These are phyloP conservation scores for Porites cylindrica DNA, from an alignment of 92 coral and sea anemone genomes.

Conservation along the genomic window DNA sequence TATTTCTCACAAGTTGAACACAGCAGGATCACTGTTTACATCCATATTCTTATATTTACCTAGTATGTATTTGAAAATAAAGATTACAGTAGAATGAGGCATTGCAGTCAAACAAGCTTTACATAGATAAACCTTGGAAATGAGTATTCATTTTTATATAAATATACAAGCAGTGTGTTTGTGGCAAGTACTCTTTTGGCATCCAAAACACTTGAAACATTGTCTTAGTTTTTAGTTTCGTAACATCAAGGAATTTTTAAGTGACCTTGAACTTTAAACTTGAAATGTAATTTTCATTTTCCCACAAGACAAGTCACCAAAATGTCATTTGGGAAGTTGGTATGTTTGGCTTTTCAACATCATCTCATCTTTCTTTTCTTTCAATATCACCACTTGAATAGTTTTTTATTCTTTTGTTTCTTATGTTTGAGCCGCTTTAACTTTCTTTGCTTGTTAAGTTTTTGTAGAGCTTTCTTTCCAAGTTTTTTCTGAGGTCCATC, in stretches of 20 bases:
- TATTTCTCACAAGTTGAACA: too few species aligned
- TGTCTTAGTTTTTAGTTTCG: too few species aligned
- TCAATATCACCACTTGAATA: constrained; percentile 67
- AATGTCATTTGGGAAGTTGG: background rate
- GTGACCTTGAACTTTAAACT: background rate
- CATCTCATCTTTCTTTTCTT: background rate
- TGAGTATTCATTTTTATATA: too few species aligned
- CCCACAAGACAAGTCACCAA: background rate
- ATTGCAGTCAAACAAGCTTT: too few species aligned
- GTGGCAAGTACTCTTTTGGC: too few species aligned
- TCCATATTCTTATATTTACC: too few species aligned
- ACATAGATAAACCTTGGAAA: too few species aligned
- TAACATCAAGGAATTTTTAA: background rate
- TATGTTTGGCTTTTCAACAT: background rate
- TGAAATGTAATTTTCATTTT: background rate
- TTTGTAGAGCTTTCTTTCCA: constrained; percentile 40
- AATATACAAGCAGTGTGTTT: too few species aligned
- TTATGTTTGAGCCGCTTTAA: constrained; percentile 79
- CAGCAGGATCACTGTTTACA: too few species aligned
- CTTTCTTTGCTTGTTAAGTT: constrained; percentile 45
- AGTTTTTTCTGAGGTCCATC: constrained; percentile 24
- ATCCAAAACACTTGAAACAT: too few species aligned
- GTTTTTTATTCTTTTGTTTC: constrained; percentile 78
- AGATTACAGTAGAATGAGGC: too few species aligned
- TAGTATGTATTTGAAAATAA: too few species aligned